Conservation (phyloP, 2,113 vertebrate genomes). For the Syngnathus scovelli region DNA sequence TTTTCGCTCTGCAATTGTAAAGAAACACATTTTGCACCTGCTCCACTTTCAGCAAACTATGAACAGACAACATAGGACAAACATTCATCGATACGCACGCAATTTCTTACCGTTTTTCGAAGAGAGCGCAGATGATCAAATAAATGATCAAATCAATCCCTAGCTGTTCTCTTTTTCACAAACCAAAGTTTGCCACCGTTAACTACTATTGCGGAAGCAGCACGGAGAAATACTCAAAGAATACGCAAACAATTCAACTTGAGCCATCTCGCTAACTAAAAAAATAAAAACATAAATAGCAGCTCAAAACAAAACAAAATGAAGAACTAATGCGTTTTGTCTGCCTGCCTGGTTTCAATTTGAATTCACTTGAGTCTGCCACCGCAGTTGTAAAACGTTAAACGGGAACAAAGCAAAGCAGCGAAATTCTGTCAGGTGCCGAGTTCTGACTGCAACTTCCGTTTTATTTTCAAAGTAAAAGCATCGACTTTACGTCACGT, state of each 20-base stretch:
- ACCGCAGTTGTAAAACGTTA: background rate
- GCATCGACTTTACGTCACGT: background rate
- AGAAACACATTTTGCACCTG: constrained; percentile 25
- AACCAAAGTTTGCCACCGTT: background rate
- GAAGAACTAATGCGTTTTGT: background rate
- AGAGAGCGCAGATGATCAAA: background rate
- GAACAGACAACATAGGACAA: background rate
- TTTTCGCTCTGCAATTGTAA: no score
- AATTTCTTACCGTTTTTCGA: constrained; percentile 31
- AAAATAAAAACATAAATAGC: background rate
- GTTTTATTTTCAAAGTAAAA: background rate
- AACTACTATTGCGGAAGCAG: background rate
- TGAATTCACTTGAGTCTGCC: background rate
- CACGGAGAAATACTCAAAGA: background rate
- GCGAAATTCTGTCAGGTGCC: background rate
- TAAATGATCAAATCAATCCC: background rate
- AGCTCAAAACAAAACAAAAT: background rate
- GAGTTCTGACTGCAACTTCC: background rate
- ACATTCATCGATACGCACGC: background rate
- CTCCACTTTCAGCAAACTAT: background rate
- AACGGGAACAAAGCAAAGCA: background rate
- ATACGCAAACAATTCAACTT: background rate
- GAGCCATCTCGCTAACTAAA: background rate
- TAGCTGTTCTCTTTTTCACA: background rate
- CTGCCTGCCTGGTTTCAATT: background rate